These are phyloP conservation scores for Himalopsyche japonica DNA, from an alignment of 2,888 invertebrate species.

Conservation along the genomic window DNA sequence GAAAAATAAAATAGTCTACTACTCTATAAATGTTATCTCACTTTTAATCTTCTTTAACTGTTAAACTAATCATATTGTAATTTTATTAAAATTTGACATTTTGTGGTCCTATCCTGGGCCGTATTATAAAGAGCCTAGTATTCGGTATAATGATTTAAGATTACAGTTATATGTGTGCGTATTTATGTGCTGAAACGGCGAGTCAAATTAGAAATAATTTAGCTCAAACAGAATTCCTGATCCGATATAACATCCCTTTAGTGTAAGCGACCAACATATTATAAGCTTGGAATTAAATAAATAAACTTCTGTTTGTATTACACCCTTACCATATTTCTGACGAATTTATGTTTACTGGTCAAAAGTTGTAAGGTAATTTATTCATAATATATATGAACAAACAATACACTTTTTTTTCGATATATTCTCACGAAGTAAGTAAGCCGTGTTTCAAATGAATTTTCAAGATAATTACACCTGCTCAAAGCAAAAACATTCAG, in stretches of 20 bases:
- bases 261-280: background rate
- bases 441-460: too few species aligned
- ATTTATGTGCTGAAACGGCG: background rate
- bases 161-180: background rate
- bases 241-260: background rate
- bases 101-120: too few species aligned
- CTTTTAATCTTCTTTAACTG: too few species aligned
- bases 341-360: background rate
- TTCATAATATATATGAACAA: background rate
- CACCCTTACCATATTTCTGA: background rate
- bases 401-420: background rate
- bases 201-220: background rate
- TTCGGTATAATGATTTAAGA: background rate
- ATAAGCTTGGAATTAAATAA: background rate
- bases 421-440: too few species aligned
- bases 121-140: too few species aligned
- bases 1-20: too few species aligned
- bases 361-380: background rate
- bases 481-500: too few species aligned
- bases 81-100: too few species aligned
- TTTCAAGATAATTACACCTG: too few species aligned
- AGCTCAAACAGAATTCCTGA: background rate
- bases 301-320: background rate
- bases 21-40: too few species aligned
- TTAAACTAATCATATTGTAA: too few species aligned